Percentiles rank a stretch among this genome's conserved stretches.
Conservation (phyloP, 2,113 vertebrate genomes). For the Corydoras maculifer region DNA sequence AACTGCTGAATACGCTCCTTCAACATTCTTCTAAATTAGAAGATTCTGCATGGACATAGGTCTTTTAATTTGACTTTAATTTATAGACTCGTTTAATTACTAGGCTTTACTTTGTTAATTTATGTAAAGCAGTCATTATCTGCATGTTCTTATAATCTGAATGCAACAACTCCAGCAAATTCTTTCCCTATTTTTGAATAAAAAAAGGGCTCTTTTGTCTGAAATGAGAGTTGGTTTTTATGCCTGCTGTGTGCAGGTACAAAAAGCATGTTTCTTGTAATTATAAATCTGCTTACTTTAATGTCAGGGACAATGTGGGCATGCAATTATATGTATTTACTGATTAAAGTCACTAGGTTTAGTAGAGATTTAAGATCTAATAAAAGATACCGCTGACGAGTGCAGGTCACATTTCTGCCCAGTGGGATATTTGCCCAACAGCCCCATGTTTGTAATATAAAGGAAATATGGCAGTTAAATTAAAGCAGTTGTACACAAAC, state of each 20-base stretch:
- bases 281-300: constrained; percentile 7
- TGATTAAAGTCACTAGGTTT: constrained; percentile 31
- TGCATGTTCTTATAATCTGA: constrained; percentile 12
- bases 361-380: constrained; percentile 28
- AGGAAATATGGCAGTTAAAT: too few species aligned
- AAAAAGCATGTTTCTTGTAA: constrained; percentile 10
- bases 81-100: constrained; percentile 23
- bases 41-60: background rate
- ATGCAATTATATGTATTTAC: constrained; percentile 42
- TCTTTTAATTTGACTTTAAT: constrained; percentile 15
- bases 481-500: too few species aligned
- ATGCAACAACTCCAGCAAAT: background rate
- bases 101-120: constrained; percentile 31
- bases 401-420: too few species aligned
- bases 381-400: constrained; percentile 22
- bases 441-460: too few species aligned
- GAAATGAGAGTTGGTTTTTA: constrained; percentile 31
- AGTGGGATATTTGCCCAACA: too few species aligned
- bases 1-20: too few species aligned
- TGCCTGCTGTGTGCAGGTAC: constrained; percentile 25
- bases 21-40: too few species aligned
- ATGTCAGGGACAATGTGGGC: constrained; percentile 24
- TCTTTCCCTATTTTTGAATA: constrained; percentile 10
- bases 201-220: constrained; percentile 1
- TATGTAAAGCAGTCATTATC: constrained; percentile 18